Percentiles rank a stretch among this genome's conserved stretches.
Evolutionary conservation across 1,140 invertebrate genomes (phyloP).

Genomic region (Octopus sinensis): DNA sequence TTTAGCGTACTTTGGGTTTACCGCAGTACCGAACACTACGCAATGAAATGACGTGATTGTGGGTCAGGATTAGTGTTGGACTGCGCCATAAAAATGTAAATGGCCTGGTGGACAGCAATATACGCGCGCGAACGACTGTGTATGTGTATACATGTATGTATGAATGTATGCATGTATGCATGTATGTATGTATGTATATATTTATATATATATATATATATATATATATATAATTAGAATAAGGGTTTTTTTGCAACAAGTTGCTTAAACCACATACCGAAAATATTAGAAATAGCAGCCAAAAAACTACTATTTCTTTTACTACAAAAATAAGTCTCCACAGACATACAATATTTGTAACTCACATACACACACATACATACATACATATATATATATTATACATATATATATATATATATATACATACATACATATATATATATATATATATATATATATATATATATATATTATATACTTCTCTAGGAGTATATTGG

Average conservation of each 20-base stretch:
- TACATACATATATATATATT: slow-evolving; percentile 17
- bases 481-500: not conserved
- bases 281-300: no score
- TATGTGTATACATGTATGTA: not conserved
- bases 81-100: no score
- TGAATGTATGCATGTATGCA: not conserved
- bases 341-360: not conserved
- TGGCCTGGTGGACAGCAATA: no score
- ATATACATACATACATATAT: slow-evolving; percentile 15
- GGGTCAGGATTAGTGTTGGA: no score
- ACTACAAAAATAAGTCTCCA: not conserved
- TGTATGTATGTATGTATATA: not conserved
- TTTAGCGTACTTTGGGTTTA: no score
- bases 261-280: no score
- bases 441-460: not conserved
- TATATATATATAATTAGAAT: not conserved
- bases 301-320: not conserved
- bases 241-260: not conserved
- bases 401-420: slow-evolving; percentile 12
- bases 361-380: slow-evolving; percentile 19
- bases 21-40: no score
- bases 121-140: not conserved
- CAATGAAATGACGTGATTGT: no score
- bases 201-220: not conserved
- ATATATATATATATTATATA: slow-evolving; percentile 5